Percentiles rank a stretch among this genome's conserved stretches.
These are phyloP conservation scores for Astyanax mexicanus DNA, from an alignment of 2,797 vertebrate species.

Conservation along the genomic window DNA sequence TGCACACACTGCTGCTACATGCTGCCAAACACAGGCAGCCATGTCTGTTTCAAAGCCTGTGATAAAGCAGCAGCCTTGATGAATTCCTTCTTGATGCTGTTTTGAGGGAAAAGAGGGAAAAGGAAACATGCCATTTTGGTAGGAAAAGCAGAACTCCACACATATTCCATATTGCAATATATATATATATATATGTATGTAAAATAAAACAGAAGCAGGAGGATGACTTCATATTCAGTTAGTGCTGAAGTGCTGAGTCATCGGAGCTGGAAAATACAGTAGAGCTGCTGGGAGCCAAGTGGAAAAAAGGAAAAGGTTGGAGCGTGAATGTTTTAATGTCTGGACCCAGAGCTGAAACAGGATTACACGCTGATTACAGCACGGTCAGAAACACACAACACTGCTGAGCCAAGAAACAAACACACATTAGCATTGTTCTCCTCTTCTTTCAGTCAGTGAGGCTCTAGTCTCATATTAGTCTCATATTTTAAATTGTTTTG, in stretches of 20 bases:
- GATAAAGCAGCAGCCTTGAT: conserved; percentile 20
- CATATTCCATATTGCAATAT: not conserved
- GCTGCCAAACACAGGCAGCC: conserved; percentile 18
- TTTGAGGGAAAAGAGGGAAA: too few relatives aligned
- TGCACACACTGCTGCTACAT: conserved; percentile 29
- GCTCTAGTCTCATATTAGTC: not conserved
- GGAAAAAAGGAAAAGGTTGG: not conserved
- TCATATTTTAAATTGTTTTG: too few relatives aligned
- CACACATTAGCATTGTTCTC: too few relatives aligned
- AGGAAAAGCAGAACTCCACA: not conserved
- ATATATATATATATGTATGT: too few relatives aligned
- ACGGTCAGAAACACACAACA: not conserved
- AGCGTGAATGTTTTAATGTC: not conserved
- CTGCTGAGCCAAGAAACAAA: not conserved
- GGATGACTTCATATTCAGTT: not conserved
- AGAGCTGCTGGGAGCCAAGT: not conserved
- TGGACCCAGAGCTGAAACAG: not conserved
- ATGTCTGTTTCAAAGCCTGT: conserved; percentile 34
- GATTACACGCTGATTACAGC: not conserved
- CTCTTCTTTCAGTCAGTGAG: not conserved
- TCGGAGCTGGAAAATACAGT: not conserved
- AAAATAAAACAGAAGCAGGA: too few relatives aligned
- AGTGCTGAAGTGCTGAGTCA: conserved; percentile 20
- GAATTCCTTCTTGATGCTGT: not conserved
- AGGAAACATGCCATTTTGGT: not conserved